phyloP scores from a whole-genome alignment of 2,113 vertebrate genomes.

The Sylvietta virens region DNA sequence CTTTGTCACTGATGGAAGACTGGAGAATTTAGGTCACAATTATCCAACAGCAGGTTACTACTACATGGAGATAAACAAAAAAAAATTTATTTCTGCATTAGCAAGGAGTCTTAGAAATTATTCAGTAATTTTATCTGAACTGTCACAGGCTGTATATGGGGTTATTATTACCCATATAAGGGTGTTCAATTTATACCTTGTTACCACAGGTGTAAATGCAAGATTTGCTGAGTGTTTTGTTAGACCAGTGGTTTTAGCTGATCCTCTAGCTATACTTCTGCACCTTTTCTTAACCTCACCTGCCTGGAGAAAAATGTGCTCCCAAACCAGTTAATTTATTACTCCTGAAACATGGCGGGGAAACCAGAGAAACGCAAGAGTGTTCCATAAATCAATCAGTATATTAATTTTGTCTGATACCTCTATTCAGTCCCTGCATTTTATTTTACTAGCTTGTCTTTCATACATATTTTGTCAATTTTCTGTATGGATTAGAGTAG shows the following conservation, averaged over 20 bases:
- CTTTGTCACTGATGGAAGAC: neutral
- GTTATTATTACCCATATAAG: neutral
- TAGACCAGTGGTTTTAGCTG: neutral
- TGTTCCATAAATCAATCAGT: neutral
- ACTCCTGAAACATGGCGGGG: neutral
- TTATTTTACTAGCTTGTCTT: neutral
- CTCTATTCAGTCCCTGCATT: neutral
- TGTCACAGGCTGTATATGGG: neutral
- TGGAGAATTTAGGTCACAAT: neutral
- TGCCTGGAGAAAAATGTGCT: neutral
- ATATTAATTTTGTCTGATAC: neutral
- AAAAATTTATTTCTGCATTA: neutral
- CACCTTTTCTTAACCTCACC: neutral
- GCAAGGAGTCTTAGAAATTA: neutral
- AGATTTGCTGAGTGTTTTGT: neutral
- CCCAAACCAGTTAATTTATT: neutral
- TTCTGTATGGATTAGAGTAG: neutral
- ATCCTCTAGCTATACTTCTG: neutral
- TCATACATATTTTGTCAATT: neutral
- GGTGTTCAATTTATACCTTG: neutral
- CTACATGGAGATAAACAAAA: neutral
- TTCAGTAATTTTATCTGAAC: neutral
- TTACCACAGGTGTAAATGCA: neutral
- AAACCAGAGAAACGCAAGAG: neutral
- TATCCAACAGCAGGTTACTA: neutral